These are phyloP conservation scores for Rafetus swinhoei DNA, from an alignment of 2,113 vertebrate genomes.

Conservation along the genomic window DNA sequence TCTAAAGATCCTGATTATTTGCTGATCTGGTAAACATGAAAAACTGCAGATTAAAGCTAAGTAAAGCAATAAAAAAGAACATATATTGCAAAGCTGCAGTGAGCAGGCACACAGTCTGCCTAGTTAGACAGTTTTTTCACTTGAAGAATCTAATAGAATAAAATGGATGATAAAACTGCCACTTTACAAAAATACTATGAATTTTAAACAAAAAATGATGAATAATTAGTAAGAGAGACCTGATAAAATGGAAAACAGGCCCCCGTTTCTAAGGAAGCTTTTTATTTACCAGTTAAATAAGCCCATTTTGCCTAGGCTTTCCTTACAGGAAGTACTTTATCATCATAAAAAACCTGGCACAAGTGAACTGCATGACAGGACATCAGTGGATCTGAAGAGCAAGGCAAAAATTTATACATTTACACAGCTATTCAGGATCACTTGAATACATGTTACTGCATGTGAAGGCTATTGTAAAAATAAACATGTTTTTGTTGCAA, in stretches of 20 bases:
- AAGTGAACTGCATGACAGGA: slow-evolving; percentile 7
- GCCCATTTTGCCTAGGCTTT: background rate
- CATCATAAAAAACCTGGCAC: slow-evolving; percentile 43
- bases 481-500: background rate
- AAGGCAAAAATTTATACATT: slow-evolving; percentile 23
- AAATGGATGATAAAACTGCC: slow-evolving; percentile 25
- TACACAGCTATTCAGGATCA: slow-evolving; percentile 6
- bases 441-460: slow-evolving; percentile 23
- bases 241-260: slow-evolving; percentile 16
- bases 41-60: slow-evolving; percentile 61
- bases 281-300: slow-evolving; percentile 44
- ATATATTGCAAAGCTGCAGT: slow-evolving; percentile 39
- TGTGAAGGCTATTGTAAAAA: slow-evolving; percentile 19
- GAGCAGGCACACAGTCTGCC: slow-evolving; percentile 13
- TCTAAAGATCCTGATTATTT: slow-evolving; percentile 77
- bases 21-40: slow-evolving; percentile 73
- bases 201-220: slow-evolving; percentile 49
- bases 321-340: slow-evolving; percentile 10
- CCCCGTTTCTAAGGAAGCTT: slow-evolving; percentile 12
- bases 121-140: slow-evolving; percentile 20
- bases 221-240: background rate
- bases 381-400: slow-evolving; percentile 42
- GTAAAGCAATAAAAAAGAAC: slow-evolving; percentile 42
- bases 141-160: slow-evolving; percentile 21
- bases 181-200: slow-evolving; percentile 23